Evolutionary conservation across 2,888 invertebrate species (phyloP).

Genomic region (Nomada fucata): DNA sequence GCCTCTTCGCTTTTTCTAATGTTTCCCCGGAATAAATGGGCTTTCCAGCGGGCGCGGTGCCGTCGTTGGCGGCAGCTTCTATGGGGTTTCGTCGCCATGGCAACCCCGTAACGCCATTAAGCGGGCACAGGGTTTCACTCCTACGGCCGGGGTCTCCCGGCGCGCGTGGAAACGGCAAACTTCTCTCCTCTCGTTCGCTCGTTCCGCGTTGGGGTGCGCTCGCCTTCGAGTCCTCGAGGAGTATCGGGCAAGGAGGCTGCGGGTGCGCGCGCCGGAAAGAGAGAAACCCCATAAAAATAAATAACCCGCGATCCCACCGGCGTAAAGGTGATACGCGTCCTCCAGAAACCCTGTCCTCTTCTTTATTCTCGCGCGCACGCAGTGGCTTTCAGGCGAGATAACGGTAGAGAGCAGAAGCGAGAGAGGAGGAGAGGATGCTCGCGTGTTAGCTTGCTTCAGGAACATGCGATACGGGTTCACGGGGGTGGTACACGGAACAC

Average conservation of each 20-base stretch:
- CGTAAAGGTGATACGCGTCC: slow-evolving; percentile 76
- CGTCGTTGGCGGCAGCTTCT: slow-evolving; percentile 75
- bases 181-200: slow-evolving; percentile 37
- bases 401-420: no score
- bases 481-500: slow-evolving; percentile 1
- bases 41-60: slow-evolving; percentile 78
- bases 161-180: slow-evolving; percentile 50
- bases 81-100: slow-evolving; percentile 82
- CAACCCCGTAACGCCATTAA: slow-evolving; percentile 84
- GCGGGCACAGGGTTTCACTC: slow-evolving; percentile 77
- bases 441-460: slow-evolving; percentile 48
- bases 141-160: slow-evolving; percentile 62
- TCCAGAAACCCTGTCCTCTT: slow-evolving; percentile 11
- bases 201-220: slow-evolving; percentile 25
- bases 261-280: slow-evolving; percentile 57
- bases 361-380: neutral
- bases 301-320: slow-evolving; percentile 77
- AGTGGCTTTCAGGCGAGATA: neutral
- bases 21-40: slow-evolving; percentile 84
- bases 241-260: slow-evolving; percentile 34
- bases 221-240: slow-evolving; percentile 65
- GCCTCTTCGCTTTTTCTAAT: slow-evolving; percentile 79
- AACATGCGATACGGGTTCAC: slow-evolving; percentile 43
- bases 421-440: no score
- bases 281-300: slow-evolving; percentile 82